A percentile compares a stretch with the other conserved stretches of the same genome.
Evolutionary conservation across 2,113 vertebrate genomes (phyloP).

Genomic region (Ageneiosus marmoratus): DNA sequence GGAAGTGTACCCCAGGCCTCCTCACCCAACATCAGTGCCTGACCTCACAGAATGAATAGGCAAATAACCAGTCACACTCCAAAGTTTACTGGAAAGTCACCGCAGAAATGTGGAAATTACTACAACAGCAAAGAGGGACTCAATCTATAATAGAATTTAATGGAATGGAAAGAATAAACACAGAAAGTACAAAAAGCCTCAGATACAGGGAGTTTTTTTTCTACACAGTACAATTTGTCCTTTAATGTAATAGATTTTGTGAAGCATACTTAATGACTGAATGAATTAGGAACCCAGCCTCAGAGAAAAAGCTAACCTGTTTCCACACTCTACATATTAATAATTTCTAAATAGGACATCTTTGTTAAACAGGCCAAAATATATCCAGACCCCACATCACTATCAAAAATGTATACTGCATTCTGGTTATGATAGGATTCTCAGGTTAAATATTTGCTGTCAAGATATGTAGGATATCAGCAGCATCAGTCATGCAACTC

Average conservation of each 20-base stretch:
- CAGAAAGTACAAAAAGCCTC: background rate
- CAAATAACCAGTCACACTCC: background rate
- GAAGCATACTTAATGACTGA: background rate
- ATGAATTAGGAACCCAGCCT: background rate
- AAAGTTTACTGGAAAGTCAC: background rate
- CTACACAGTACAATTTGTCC: background rate
- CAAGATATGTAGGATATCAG: background rate
- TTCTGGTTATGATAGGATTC: background rate
- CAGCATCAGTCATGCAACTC: background rate
- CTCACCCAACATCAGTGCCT: background rate
- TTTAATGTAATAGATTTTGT: background rate
- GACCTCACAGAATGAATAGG: background rate
- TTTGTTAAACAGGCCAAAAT: background rate
- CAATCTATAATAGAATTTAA: background rate
- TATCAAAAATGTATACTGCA: background rate
- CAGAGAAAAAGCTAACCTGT: background rate
- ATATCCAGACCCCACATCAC: background rate
- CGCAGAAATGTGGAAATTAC: background rate
- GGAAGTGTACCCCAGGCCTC: background rate
- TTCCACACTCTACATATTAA: background rate
- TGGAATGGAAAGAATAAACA: background rate
- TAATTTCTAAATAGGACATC: background rate
- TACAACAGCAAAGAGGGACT: background rate
- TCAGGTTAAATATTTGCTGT: background rate
- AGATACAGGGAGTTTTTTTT: background rate